phyloP scores from a whole-genome alignment of 2,888 invertebrate species.

The Hoplodrina ambigua region DNA sequence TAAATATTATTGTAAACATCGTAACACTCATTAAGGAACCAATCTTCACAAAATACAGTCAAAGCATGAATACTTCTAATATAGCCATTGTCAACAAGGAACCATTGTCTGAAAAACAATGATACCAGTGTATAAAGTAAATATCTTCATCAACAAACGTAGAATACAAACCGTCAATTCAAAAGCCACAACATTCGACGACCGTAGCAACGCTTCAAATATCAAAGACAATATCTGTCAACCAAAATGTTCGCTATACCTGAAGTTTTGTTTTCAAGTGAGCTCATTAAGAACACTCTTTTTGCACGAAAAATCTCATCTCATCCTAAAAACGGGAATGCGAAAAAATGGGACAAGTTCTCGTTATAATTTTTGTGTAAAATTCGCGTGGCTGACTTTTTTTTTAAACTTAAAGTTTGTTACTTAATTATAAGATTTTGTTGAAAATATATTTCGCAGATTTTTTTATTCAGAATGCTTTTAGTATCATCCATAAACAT shows the following conservation, averaged over 20 bases:
- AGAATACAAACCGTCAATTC: constrained; percentile 36
- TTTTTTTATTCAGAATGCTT: too few relatives aligned
- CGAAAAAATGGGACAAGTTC: constrained; percentile 50
- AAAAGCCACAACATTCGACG: constrained; percentile 45
- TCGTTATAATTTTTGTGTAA: constrained; percentile 24
- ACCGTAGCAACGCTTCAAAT: constrained; percentile 65
- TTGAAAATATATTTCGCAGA: too few relatives aligned
- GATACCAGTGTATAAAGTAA: background rate
- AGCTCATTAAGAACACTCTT: constrained; percentile 74
- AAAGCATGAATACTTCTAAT: background rate
- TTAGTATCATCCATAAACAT: too few relatives aligned
- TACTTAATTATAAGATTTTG: background rate
- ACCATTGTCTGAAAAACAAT: constrained; percentile 29
- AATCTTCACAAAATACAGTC: background rate
- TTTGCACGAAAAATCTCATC: constrained; percentile 57
- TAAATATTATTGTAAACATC: too few relatives aligned
- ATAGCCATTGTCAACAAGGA: constrained; percentile 9
- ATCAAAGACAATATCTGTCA: constrained; percentile 69
- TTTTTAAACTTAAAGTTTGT: background rate
- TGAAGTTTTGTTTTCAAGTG: constrained; percentile 75
- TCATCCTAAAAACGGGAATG: constrained; percentile 41
- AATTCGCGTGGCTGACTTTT: background rate
- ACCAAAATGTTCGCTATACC: constrained; percentile 66
- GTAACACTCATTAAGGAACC: background rate
- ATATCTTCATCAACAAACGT: constrained; percentile 28